Evolutionary conservation across 2,113 vertebrate species (phyloP), one percentile per base, ranked within the genome.

Genomic region (Podarcis raffonei): DNA sequence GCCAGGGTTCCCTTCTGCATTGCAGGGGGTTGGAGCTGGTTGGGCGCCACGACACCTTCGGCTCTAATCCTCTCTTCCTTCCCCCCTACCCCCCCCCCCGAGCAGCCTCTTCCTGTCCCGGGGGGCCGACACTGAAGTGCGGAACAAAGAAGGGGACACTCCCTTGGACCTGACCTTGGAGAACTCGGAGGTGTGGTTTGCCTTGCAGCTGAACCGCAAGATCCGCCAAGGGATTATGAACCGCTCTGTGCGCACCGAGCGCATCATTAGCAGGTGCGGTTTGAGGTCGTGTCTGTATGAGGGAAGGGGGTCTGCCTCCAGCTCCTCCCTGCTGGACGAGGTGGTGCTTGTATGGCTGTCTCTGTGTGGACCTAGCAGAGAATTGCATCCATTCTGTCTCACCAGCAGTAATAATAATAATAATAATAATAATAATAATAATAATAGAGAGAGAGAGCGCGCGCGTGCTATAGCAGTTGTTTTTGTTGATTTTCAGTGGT

Each of bases 151-250:
- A 86, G 98, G 98, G 15, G 98, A 99, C 95, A 98, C 98, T 0
- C 98, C 98, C 0, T 96, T 98, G 81, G 97, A 97, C 76, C 94
- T 98, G 48, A 98, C 98, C 0, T 94, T 97, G 0, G 89, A 97
- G 27, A 98, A 98, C 93, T 98, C 98, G 0, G 98, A 98, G 0
- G 98, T 98, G 71, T 99, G 98, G 98, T 98, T 99, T 39, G 97
- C 98, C 0, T 97, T 99, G 6, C 98, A 98, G 93, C 98, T 99
- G 81, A 99, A 98, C 94, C 98, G 98, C 93, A 98, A 98, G 94
- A 96, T 99, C 30, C 96, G 98, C 1, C 96, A 98, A 0, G 98
- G 98, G 18, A 96, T 98, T 83, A 96, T 97, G 68, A 98, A 98
- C 80, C 97, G 98, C 0, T 95, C 98, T 25, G 91, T 98, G 9